These are phyloP conservation scores for Cassiopea andromeda DNA, from an alignment of 30 jellyfish, hydroid and myxozoan genomes.

Conservation along the genomic window DNA sequence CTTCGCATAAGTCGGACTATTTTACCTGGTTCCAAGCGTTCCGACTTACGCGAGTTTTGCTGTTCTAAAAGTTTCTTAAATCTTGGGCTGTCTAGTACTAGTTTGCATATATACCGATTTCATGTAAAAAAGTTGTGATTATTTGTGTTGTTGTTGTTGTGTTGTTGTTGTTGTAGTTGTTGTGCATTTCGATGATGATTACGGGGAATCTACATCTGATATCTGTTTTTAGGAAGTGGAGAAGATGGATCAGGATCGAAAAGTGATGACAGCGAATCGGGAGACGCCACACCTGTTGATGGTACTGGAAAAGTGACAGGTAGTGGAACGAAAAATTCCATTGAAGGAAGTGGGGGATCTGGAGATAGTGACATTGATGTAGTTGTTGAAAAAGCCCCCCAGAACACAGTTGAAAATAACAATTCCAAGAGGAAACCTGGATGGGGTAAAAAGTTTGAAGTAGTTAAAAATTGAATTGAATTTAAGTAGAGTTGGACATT, in stretches of 20 bases:
- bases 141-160: no score
- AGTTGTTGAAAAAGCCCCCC: background rate
- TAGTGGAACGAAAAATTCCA: background rate
- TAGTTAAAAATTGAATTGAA: background rate
- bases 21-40: no score
- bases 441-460: background rate
- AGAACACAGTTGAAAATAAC: background rate
- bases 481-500: no score
- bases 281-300: background rate
- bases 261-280: background rate
- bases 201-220: background rate
- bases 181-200: background rate
- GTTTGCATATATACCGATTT: no score
- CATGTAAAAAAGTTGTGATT: no score
- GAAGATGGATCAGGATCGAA: background rate
- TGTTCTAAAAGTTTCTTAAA: no score
- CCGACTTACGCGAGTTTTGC: no score
- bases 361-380: background rate
- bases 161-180: background rate
- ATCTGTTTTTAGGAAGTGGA: conserved; percentile 5
- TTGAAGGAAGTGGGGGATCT: background rate
- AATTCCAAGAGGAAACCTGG: background rate
- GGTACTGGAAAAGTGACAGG: background rate
- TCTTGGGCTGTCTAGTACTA: no score
- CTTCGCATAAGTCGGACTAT: no score